Base-by-base conservation (phyloP, 2,113 vertebrate genomes). In the Otis tarda region DNA sequence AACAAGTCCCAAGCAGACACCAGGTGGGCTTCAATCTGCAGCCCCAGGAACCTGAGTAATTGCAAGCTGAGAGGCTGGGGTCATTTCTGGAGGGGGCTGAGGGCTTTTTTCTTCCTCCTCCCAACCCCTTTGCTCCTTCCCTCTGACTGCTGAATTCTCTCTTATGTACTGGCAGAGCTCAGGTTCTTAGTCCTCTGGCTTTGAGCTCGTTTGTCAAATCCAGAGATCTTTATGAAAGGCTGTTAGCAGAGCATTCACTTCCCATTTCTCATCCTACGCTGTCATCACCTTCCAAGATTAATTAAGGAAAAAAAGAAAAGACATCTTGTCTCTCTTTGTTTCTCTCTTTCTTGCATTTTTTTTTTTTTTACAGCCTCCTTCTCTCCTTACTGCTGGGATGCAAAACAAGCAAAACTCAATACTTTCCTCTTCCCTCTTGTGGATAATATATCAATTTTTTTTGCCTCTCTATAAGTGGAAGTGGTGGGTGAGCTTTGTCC, bases 231-330 rank as follows among this genome's bases (percentile, higher is more conserved):
- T 90, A 95, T 97, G 95, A 98, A 97, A 83, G 92, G 93, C 97
- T 97, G 96, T 98, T 98, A 97, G 95, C 83, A 89, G 96, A 97
- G 92, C 96, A 97, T 97, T 97, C 97, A 95, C 96, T 97, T 95
- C 94, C 80, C 95, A 95, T 98, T 97, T 86, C 96, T 98, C 97
- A 97, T 97, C 94, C 96, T 57, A 64, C 7, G 60, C 92, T 97
- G 96, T 97, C 97, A 97, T 74, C 90, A 73, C 90, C 79, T 93
- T 90, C 95, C 82, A 96, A 97, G 97, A 98, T 98, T 98, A 97
- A 97, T 97, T 97, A 97, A 92, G 76, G 92, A 90, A 95, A 93
- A 93, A 94, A 96, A 92, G 90, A 90, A 80, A 91, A 94, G 93
- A 95, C 83, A 89, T 93, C 89, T 95, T 83, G 82, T 95, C 93